A percentile compares a stretch with the other conserved stretches of the same genome.
Conservation (phyloP, 2,888 invertebrate species). For the Stenodera caucasica region DNA sequence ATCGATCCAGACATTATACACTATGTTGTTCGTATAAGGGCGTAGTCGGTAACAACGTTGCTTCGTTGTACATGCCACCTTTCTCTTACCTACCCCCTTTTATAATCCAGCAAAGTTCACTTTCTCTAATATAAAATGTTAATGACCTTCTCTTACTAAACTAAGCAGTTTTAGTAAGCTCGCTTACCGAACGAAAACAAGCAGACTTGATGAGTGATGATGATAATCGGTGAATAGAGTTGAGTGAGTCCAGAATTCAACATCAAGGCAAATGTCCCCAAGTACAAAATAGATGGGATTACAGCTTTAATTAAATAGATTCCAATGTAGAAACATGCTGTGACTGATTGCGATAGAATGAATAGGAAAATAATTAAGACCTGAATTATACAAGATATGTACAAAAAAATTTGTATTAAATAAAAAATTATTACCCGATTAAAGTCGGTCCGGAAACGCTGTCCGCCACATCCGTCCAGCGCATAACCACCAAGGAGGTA, state of each 20-base stretch:
- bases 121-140: slow-evolving; percentile 11
- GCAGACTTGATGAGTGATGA: background rate
- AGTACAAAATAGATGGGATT: background rate
- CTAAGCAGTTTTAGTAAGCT: background rate
- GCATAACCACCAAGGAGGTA: slow-evolving; percentile 15
- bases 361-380: too few species aligned
- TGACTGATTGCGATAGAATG: background rate
- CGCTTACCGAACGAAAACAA: background rate
- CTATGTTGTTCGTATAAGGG: slow-evolving; percentile 8
- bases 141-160: background rate
- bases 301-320: background rate
- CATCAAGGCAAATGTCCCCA: background rate
- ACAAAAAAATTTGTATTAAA: too few species aligned
- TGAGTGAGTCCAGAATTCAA: background rate
- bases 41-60: slow-evolving; percentile 17
- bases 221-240: background rate
- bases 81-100: background rate
- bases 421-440: background rate
- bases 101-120: slow-evolving; percentile 10
- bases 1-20: slow-evolving; percentile 23
- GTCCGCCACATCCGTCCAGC: slow-evolving; percentile 23
- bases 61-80: background rate
- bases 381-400: too few species aligned
- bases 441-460: slow-evolving; percentile 21
- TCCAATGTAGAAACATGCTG: background rate